These are phyloP conservation scores for Coregonus clupeaformis DNA, from an alignment of 2,113 vertebrate genomes.

Conservation along the genomic window DNA sequence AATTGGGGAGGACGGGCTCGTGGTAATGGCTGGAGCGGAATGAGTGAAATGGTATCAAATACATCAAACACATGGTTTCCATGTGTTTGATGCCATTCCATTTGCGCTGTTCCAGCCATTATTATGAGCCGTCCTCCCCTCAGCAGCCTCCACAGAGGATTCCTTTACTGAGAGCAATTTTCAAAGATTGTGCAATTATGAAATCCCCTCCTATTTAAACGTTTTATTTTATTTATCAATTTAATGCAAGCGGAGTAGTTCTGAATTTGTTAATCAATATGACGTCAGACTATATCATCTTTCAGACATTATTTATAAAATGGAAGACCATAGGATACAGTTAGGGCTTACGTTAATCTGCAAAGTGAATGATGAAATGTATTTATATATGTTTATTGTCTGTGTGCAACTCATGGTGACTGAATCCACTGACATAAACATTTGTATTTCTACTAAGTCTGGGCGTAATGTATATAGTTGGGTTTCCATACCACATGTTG, in stretches of 20 bases:
- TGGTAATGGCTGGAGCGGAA: no score
- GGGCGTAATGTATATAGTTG: conserved; percentile 6
- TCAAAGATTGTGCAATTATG: conserved; percentile 33
- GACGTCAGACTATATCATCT: conserved; percentile 36
- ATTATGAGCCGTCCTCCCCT: no score
- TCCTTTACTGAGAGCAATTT: conserved; percentile 22
- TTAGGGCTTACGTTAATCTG: conserved; percentile 34
- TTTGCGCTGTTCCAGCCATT: no score
- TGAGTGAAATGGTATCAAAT: no score
- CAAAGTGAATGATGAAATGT: conserved; percentile 16
- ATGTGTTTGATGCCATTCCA: no score
- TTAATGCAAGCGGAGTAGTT: conserved; percentile 8
- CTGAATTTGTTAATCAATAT: conserved; percentile 35
- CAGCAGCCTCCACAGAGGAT: background rate
- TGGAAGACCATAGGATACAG: conserved; percentile 3
- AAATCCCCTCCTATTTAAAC: conserved; percentile 28
- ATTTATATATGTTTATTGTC: conserved; percentile 30
- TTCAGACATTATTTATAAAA: conserved; percentile 26
- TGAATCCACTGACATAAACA: conserved; percentile 31
- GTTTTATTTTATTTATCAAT: conserved; percentile 3
- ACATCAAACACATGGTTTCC: no score
- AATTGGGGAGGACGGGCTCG: no score
- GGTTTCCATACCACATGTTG: conserved; percentile 12
- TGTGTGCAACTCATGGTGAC: conserved; percentile 41
- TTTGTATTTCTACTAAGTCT: conserved; percentile 25